Evolutionary conservation across 2,888 invertebrate species (phyloP), one percentile per base, ranked within the genome.

Genomic region (Sipunculus nudus): DNA sequence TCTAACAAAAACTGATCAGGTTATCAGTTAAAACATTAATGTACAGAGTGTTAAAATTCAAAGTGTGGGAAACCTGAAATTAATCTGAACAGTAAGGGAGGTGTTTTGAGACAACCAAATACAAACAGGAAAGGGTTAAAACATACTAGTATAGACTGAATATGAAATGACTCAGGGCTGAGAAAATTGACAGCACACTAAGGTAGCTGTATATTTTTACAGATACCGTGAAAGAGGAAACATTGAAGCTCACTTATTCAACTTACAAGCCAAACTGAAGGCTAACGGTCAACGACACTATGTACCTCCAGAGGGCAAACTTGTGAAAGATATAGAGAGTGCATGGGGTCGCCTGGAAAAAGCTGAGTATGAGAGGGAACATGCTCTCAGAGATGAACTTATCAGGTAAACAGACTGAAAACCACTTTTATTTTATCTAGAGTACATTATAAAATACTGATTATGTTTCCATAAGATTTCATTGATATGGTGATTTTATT

Each of bases 211-310:
- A n/a, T n/a, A n/a, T n/a, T 40, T 28, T 49, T 74, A 19, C 61
- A 92, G 94, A 82, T 97, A 97, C 85, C 94, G 92, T 80, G 98
- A 99, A 84, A 89, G 96, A 57, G 96, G 96, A 71, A 97, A 98
- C 86, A 93, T 83, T 19, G 83, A 99, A 85, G 98, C 94, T 0
- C 86, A 96, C 38, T 96, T 92, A 82, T 99, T 98, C 85, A 92
- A 94, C 80, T 96, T 99, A 74, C 98, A 98, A 84, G 96, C 96
- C 0, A 91, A 94, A 84, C 87, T 96, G 72, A 97, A 96, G 84
- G 93, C 96, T n/a, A 85, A 97, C 69, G 91, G 94, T 23, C 81
- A 81, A 63, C 74, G 76, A 43, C 61, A 64, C 48, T 82, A 79
- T 61, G 58, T 59, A 1, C 82, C 82, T 19, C 77, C 78, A 1